Conservation (phyloP, 2,888 invertebrate genomes). For the Fragum fragum region DNA sequence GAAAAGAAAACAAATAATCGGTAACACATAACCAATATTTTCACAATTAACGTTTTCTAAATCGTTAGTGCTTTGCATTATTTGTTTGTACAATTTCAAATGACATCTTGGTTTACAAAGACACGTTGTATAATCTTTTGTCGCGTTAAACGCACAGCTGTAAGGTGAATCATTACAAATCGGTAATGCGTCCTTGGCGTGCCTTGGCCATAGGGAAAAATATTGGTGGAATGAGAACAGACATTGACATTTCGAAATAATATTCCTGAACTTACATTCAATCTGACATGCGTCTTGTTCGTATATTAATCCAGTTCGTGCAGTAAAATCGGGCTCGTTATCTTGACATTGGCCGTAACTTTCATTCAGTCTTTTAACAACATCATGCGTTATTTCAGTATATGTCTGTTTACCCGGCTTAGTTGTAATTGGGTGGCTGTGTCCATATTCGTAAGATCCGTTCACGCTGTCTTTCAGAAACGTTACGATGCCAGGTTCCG, state of each 20-base stretch:
- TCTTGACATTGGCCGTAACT: slow-evolving; percentile 7
- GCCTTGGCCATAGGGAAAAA: background rate
- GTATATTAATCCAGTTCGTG: slow-evolving; percentile 5
- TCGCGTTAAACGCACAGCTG: too few species aligned
- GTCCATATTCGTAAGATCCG: background rate
- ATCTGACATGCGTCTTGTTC: background rate
- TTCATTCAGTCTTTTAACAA: background rate
- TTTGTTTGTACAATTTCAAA: too few species aligned
- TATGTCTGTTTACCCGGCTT: background rate
- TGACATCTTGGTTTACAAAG: too few species aligned
- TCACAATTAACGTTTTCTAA: too few species aligned
- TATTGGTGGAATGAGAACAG: too few species aligned
- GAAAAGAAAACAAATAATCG: too few species aligned
- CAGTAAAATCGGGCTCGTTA: background rate
- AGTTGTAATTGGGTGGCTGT: background rate
- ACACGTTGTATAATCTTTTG: too few species aligned
- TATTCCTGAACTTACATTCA: background rate
- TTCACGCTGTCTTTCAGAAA: background rate
- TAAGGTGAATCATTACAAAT: too few species aligned
- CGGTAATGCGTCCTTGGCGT: too few species aligned
- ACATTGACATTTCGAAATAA: background rate
- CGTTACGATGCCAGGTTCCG: background rate
- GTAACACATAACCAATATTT: too few species aligned
- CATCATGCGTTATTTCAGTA: background rate
- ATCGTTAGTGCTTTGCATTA: too few species aligned